phyloP scores from a whole-genome alignment of 2,797 vertebrate genomes.

The Danio tinwini region DNA sequence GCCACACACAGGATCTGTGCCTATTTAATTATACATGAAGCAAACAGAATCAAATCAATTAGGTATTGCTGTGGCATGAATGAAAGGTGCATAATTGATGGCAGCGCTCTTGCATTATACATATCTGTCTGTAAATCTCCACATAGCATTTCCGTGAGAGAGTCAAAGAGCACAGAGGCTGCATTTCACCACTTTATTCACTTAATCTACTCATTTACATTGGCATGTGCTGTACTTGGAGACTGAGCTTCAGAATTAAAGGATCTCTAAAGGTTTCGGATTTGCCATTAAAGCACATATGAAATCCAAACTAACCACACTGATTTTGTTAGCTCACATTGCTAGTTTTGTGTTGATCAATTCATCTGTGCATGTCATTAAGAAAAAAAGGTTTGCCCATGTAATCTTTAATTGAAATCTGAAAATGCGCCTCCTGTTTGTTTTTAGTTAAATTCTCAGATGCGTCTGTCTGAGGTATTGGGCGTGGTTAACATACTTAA shows the following conservation, averaged over 20 bases:
- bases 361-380: too few species aligned
- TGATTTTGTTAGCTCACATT: too few species aligned
- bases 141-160: conserved; percentile 58
- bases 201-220: conserved; percentile 50
- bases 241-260: conserved; percentile 6
- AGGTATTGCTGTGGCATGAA: conserved; percentile 74
- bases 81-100: conserved; percentile 78
- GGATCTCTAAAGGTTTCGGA: not conserved
- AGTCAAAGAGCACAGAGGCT: conserved; percentile 58
- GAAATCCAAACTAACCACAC: too few species aligned
- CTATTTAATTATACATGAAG: conserved; percentile 75
- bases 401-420: too few species aligned
- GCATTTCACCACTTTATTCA: conserved; percentile 64
- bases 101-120: conserved; percentile 70
- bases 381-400: too few species aligned
- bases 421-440: too few species aligned
- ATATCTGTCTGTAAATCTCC: conserved; percentile 67
- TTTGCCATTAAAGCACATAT: not conserved
- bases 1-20: conserved; percentile 50
- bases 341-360: too few species aligned
- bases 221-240: not conserved
- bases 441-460: too few species aligned
- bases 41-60: conserved; percentile 75
- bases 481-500: too few species aligned
- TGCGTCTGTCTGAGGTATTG: too few species aligned